Evolutionary conservation across 1,140 invertebrate genomes (phyloP).

Genomic region (Ips nitidus): DNA sequence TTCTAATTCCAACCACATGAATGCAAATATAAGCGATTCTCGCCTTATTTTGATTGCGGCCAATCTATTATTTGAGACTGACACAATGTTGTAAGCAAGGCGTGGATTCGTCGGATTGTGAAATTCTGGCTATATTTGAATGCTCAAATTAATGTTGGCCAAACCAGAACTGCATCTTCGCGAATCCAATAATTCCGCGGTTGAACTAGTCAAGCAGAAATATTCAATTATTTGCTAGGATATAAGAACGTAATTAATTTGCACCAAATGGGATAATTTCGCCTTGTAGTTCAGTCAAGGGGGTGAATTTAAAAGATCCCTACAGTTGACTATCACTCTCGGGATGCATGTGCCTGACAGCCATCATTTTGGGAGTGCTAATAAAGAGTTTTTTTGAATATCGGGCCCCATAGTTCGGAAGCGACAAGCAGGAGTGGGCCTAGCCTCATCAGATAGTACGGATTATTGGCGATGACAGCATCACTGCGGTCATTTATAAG

Average conservation of each 20-base stretch:
- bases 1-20: not conserved
- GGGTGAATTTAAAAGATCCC: not conserved
- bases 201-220: not conserved
- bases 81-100: constrained; percentile 4
- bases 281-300: not conserved
- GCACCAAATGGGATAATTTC: not conserved
- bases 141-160: constrained; percentile 1
- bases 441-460: constrained; percentile 46
- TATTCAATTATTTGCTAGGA: not conserved
- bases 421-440: constrained; percentile 33
- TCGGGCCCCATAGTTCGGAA: constrained; percentile 44
- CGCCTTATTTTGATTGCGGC: constrained; percentile 4
- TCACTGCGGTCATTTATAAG: constrained; percentile 48
- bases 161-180: not conserved
- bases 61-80: constrained; percentile 1
- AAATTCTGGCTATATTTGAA: not conserved
- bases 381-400: constrained; percentile 50
- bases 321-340: constrained; percentile 3
- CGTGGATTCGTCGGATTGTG: not conserved
- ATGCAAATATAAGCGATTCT: constrained; percentile 1
- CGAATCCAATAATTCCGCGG: not conserved
- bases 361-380: constrained; percentile 49
- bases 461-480: constrained; percentile 49
- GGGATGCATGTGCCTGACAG: constrained; percentile 42
- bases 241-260: not conserved